Conservation (phyloP, 2,113 vertebrate species). For the Ptilonorhynchus violaceus region DNA sequence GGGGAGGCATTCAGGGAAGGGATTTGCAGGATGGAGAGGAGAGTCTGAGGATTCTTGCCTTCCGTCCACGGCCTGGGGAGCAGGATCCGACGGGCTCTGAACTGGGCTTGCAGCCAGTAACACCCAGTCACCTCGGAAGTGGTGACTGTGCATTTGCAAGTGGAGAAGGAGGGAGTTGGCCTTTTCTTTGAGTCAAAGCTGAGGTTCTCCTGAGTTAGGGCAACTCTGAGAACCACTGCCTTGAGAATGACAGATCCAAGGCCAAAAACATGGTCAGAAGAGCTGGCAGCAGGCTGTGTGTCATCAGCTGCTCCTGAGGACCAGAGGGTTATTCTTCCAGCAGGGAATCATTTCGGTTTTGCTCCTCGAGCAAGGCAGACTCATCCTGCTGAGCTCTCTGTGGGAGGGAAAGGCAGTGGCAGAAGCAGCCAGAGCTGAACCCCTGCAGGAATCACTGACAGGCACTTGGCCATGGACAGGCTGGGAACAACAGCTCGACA, state of each 20-base stretch:
- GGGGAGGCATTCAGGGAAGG: not conserved
- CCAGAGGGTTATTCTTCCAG: not conserved
- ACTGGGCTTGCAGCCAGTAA: not conserved
- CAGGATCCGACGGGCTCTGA: not conserved
- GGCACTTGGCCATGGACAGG: fast-evolving
- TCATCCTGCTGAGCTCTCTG: not conserved
- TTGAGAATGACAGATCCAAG: not conserved
- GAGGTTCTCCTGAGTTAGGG: not conserved
- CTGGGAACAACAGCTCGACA: not conserved
- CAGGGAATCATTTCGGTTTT: not conserved
- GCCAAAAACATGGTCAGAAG: not conserved
- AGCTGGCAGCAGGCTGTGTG: not conserved
- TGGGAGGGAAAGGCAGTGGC: not conserved
- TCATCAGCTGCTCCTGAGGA: not conserved
- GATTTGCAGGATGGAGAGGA: not conserved
- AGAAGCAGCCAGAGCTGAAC: not conserved
- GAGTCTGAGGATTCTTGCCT: not conserved
- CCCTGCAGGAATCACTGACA: not conserved
- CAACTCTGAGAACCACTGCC: not conserved
- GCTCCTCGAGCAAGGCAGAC: not conserved
- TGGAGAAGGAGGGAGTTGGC: not conserved
- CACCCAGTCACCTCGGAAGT: not conserved
- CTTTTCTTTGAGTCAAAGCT: not conserved
- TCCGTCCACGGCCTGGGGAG: not conserved
- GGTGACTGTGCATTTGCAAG: not conserved